Evolutionary conservation across 2,113 vertebrate genomes (phyloP).

Genomic region (Muntiacus muntjak): DNA sequence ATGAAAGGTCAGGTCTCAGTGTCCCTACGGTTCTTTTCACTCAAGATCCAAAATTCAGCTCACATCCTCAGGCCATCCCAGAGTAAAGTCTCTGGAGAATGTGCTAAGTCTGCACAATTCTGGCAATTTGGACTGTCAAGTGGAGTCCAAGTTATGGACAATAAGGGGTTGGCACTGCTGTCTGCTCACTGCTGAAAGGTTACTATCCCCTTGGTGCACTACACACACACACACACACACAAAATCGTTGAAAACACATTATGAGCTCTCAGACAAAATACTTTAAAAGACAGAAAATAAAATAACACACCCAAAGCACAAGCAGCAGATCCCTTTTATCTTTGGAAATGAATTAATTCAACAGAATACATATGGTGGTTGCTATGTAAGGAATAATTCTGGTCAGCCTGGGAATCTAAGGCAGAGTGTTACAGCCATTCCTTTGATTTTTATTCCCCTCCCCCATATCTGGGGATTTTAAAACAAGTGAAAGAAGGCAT

Average conservation of each 20-base stretch:
- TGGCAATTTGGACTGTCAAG: neutral
- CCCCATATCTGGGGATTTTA: constrained; percentile 12
- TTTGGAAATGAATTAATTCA: constrained; percentile 29
- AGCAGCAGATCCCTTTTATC: neutral
- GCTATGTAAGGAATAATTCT: neutral
- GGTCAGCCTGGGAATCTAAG: neutral
- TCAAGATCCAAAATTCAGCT: neutral
- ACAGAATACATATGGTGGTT: neutral
- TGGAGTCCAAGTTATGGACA: neutral
- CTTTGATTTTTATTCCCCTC: constrained; percentile 6
- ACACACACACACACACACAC: no score
- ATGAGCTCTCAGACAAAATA: neutral
- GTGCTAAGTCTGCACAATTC: neutral
- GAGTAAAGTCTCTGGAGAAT: neutral
- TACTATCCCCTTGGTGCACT: neutral
- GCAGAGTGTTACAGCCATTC: neutral
- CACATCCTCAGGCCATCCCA: neutral
- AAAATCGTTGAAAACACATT: neutral
- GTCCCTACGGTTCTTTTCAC: neutral
- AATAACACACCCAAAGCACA: neutral
- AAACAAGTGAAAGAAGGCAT: constrained; percentile 64
- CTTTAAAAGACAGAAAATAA: neutral
- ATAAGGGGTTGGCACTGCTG: neutral
- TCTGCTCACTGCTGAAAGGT: neutral
- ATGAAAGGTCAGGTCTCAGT: neutral